Base-by-base conservation (phyloP, 2,888 invertebrate genomes). In the Drosophila greeni region DNA sequence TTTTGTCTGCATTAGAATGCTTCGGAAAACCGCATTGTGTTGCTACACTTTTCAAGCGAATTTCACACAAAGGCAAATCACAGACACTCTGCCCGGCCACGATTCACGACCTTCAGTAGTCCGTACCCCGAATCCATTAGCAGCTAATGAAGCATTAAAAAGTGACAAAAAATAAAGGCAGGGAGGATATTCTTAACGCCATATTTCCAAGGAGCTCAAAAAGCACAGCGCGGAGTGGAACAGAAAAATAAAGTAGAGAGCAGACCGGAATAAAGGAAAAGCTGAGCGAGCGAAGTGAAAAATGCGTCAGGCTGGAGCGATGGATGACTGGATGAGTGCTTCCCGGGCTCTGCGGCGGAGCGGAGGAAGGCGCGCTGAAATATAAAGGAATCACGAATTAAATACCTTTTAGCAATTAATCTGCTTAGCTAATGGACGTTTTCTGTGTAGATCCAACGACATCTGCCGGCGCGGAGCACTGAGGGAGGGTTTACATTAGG, bases 341-440 rank as follows among this genome's bases (percentile, higher is more conserved):
- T 12, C 47, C 16, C 36, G 20, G 33, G n/a, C 53, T 56, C 29
- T 37, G 62, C 14, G 51, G 29, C 16, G 33, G 18, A 4, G 37
- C 16, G 33, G 40, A 7, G 51, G 61, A 53, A 55, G 61, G 39
- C 57, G 43, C 64, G 64, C 59, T 66, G 60, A 70, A 67, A 83
- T 82, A 82, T 82, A 80, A 82, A 84, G 84, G 76, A 76, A 72
- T 74, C 78, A 73, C 77, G 86, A 86, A 85, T 85, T 85, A 86
- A 86, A 86, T 86, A 86, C 86, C 86, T 86, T 86, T 86, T 85
- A 86, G 84, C 85, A 86, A 86, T 86, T 86, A 86, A 86, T 86
- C 86, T 85, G 86, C 86, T 86, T 86, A 85, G 84, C 84, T 85
- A 86, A 86, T 86, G 84, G 82, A 86, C 83, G 83, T 76, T 84